Percentiles rank a stretch among this genome's conserved stretches.
Evolutionary conservation across 2,797 vertebrate species (phyloP).

Genomic region (Hybognathus amarus): DNA sequence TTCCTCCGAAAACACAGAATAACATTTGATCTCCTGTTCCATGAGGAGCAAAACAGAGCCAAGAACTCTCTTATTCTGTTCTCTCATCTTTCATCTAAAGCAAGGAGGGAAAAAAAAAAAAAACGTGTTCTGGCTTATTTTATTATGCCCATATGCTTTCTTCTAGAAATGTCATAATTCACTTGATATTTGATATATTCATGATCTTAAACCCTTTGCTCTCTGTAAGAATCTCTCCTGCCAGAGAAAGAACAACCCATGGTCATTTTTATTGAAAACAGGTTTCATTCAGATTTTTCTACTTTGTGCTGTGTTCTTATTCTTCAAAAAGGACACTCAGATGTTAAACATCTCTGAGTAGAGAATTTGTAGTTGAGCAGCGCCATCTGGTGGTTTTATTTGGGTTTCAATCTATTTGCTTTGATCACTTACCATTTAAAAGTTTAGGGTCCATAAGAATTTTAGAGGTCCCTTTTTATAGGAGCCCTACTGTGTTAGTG

Average conservation of each 20-base stretch:
- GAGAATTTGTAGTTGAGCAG: not conserved
- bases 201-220: conserved; percentile 18
- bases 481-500: too few relatives aligned
- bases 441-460: not conserved
- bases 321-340: not conserved
- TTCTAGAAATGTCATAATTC: not conserved
- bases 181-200: conserved; percentile 10
- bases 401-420: not conserved
- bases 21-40: not conserved
- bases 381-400: conserved; percentile 24
- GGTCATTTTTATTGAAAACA: conserved; percentile 36
- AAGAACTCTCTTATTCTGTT: not conserved
- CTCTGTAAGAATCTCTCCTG: not conserved
- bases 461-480: too few relatives aligned
- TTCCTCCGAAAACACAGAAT: not conserved
- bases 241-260: conserved; percentile 6
- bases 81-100: not conserved
- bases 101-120: not conserved
- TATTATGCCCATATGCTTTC: conserved; percentile 4
- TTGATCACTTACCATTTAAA: not conserved
- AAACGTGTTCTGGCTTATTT: not conserved
- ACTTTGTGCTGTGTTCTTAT: not conserved
- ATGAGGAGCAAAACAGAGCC: not conserved
- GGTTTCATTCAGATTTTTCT: conserved; percentile 22
- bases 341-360: not conserved